These are phyloP conservation scores for Junonia oenone DNA, from an alignment of 2,888 invertebrate species.

Conservation along the genomic window DNA sequence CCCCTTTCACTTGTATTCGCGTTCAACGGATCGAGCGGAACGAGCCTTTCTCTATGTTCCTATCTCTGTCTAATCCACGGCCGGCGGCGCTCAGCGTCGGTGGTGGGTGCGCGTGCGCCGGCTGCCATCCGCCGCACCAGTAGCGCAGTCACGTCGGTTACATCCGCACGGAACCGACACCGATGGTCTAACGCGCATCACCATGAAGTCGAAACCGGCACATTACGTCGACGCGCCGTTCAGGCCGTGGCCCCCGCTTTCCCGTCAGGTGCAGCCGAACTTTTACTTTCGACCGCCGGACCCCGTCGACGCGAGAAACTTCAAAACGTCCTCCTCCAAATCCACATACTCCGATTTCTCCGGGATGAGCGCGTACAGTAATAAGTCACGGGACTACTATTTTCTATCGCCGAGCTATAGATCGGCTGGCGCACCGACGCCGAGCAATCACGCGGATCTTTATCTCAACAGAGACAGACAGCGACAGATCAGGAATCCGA, in stretches of 20 bases:
- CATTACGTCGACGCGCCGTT: slow-evolving; percentile 73
- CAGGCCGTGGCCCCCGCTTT: slow-evolving; percentile 84
- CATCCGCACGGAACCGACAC: slow-evolving; percentile 66
- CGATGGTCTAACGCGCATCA: slow-evolving; percentile 74
- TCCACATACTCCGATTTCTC: slow-evolving; percentile 75
- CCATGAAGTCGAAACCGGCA: slow-evolving; percentile 83
- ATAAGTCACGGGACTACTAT: slow-evolving; percentile 77
- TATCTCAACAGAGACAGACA: slow-evolving; percentile 58
- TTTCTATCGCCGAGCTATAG: slow-evolving; percentile 85
- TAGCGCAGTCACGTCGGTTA: slow-evolving; percentile 67
- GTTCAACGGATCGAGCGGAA: slow-evolving; percentile 68
- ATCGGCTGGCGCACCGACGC: slow-evolving; percentile 81
- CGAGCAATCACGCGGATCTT: slow-evolving; percentile 53
- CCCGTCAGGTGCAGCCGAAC: slow-evolving; percentile 73
- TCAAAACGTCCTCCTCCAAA: slow-evolving; percentile 64
- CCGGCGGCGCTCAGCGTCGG: slow-evolving; percentile 49
- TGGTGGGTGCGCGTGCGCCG: slow-evolving; percentile 58
- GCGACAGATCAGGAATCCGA: slow-evolving; percentile 65
- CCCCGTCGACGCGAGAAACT: slow-evolving; percentile 71
- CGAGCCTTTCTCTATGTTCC: slow-evolving; percentile 74
- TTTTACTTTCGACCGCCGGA: slow-evolving; percentile 73
- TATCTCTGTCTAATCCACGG: slow-evolving; percentile 69
- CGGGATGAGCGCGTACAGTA: slow-evolving; percentile 70
- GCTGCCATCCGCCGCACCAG: slow-evolving; percentile 59
- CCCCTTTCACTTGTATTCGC: slow-evolving; percentile 77